Percentiles rank a stretch among this genome's conserved stretches.
These are phyloP conservation scores for Zoanthus gigantus DNA, from an alignment of 92 coral and sea anemone genomes.

Conservation along the genomic window DNA sequence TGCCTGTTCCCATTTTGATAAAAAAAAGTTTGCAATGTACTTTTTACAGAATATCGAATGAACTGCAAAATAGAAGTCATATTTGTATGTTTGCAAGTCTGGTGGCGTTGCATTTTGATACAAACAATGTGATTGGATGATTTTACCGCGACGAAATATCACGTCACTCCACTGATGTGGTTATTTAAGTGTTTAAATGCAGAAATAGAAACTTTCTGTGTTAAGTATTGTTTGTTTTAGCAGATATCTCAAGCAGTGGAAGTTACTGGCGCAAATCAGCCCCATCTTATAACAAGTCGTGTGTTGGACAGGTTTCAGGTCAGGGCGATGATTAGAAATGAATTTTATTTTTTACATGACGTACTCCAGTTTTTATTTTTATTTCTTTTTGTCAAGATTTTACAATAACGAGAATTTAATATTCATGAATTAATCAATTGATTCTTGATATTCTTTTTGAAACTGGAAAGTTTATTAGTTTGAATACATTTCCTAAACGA, in stretches of 20 bases:
- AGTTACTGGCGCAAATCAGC: neutral
- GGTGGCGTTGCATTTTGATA: too few species aligned
- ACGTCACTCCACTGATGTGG: neutral
- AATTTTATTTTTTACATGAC: neutral
- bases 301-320: slow-evolving; percentile 84
- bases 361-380: neutral
- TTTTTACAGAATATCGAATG: too few species aligned
- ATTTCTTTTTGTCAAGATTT: neutral
- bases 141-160: too few species aligned
- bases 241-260: neutral
- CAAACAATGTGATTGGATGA: too few species aligned
- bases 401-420: neutral
- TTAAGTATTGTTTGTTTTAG: neutral
- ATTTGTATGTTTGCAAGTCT: too few species aligned
- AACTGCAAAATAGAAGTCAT: too few species aligned
- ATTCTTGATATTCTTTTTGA: too few species aligned
- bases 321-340: neutral
- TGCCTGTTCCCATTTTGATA: too few species aligned
- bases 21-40: too few species aligned
- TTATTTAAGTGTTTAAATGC: neutral
- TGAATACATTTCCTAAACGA: too few species aligned
- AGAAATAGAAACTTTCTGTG: neutral
- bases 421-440: too few species aligned
- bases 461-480: too few species aligned
- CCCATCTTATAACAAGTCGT: slow-evolving; percentile 46